Evolutionary conservation across 2,888 invertebrate species (phyloP).

Genomic region (Calameuta filiformis): DNA sequence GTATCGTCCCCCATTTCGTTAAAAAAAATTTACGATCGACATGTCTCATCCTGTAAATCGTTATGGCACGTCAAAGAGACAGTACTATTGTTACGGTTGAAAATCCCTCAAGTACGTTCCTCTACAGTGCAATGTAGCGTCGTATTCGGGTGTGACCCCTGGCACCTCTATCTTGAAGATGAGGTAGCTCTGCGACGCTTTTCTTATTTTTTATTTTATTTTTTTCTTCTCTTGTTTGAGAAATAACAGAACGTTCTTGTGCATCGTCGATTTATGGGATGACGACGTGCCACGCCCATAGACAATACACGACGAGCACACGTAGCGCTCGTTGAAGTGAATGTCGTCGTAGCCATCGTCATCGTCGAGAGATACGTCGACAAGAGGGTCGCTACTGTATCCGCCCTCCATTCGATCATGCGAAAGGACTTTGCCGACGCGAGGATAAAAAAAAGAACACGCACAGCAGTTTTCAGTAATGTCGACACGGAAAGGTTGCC

Average conservation of each 20-base stretch:
- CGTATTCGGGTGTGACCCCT: not conserved
- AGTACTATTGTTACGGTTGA: not conserved
- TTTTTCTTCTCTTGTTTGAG: not conserved
- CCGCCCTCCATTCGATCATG: not conserved
- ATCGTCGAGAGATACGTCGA: not conserved
- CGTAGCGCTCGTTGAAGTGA: not conserved
- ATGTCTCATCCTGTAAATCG: not conserved
- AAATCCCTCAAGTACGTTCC: not conserved
- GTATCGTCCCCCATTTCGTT: not conserved
- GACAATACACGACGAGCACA: not conserved
- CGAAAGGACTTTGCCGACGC: not conserved
- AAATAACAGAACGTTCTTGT: not conserved
- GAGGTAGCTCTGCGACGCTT: not conserved
- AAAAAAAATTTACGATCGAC: not conserved
- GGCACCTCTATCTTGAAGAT: not conserved
- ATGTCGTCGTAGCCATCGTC: not conserved
- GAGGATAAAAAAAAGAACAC: conserved; percentile 19
- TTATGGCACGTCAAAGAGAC: not conserved
- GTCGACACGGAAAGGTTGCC: conserved; percentile 59
- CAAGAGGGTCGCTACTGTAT: not conserved
- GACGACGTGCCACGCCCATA: not conserved
- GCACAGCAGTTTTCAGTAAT: conserved; percentile 53
- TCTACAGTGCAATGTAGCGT: not conserved
- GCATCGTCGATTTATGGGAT: not conserved
- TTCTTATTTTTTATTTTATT: not conserved